Evolutionary conservation across 2,797 vertebrate genomes (phyloP).

Genomic region (Paguma larvata): DNA sequence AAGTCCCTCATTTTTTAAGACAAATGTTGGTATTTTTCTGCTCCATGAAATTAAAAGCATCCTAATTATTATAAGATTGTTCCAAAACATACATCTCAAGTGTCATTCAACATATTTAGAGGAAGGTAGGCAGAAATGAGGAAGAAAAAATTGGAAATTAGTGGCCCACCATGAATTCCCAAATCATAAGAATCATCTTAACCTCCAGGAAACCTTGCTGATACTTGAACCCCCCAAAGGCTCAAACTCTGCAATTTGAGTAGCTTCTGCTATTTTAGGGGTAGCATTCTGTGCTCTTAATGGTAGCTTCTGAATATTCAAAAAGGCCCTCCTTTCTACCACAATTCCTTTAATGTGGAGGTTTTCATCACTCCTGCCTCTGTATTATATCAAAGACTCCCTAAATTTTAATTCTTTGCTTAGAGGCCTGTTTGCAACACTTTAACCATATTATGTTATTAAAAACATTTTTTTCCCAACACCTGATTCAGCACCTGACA

Average conservation of each 20-base stretch:
- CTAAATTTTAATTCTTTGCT: conserved; percentile 12
- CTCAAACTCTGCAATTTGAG: conserved; percentile 10
- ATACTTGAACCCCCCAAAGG: background rate
- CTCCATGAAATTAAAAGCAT: conserved; percentile 61
- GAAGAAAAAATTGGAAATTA: conserved; percentile 22
- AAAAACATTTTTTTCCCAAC: background rate
- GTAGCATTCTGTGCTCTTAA: background rate
- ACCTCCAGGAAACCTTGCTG: background rate
- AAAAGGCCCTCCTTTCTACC: background rate
- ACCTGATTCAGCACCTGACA: conserved; percentile 15
- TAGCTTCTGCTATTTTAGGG: background rate
- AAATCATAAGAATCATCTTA: conserved; percentile 22
- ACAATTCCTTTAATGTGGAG: background rate
- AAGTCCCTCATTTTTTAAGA: conserved; percentile 47
- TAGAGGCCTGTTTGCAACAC: background rate
- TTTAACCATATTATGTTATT: background rate
- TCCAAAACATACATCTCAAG: conserved; percentile 52
- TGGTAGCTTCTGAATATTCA: background rate
- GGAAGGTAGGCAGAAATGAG: background rate
- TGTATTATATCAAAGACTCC: background rate
- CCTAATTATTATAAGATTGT: conserved; percentile 15
- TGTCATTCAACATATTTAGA: conserved; percentile 23
- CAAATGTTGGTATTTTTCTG: conserved; percentile 41
- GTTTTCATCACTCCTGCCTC: background rate
- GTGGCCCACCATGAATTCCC: conserved; percentile 8